Evolutionary conservation across 2,797 vertebrate genomes (phyloP).

Genomic region (Phrynocephalus vlangalii): DNA sequence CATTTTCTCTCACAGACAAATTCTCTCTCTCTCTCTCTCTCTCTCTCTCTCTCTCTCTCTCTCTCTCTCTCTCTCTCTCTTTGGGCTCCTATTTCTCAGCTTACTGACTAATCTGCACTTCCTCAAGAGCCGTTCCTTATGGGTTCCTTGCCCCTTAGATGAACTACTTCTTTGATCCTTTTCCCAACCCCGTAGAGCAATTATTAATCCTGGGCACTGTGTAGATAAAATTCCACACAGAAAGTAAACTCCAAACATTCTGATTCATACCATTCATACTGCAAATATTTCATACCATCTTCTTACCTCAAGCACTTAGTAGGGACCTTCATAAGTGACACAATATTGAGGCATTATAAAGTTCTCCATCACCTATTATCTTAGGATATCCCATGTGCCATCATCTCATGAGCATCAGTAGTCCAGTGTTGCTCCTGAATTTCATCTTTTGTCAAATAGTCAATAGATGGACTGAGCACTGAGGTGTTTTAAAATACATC

Average conservation of each 20-base stretch:
- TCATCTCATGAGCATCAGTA: background rate
- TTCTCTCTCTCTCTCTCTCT: no score
- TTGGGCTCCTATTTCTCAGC: background rate
- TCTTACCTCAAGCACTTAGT: background rate
- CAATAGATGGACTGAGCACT: background rate
- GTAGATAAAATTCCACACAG: background rate
- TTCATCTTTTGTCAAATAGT: slow-evolving; percentile 17
- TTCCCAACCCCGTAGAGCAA: background rate
- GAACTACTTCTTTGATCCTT: background rate
- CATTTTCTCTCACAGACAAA: no score
- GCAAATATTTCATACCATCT: background rate
- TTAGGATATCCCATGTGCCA: background rate
- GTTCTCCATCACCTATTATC: background rate
- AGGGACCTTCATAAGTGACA: background rate
- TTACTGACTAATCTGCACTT: background rate
- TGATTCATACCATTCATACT: background rate
- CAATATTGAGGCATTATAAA: background rate
- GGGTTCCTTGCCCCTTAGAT: background rate
- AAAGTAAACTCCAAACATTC: background rate
- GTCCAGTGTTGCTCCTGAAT: background rate
- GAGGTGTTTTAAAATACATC: slow-evolving; percentile 9
- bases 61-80: no score
- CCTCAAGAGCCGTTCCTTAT: background rate
- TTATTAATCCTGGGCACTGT: no score
- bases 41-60: no score